phyloP scores from a whole-genome alignment of 2,113 vertebrate genomes.

The Macroglossus sobrinus region DNA sequence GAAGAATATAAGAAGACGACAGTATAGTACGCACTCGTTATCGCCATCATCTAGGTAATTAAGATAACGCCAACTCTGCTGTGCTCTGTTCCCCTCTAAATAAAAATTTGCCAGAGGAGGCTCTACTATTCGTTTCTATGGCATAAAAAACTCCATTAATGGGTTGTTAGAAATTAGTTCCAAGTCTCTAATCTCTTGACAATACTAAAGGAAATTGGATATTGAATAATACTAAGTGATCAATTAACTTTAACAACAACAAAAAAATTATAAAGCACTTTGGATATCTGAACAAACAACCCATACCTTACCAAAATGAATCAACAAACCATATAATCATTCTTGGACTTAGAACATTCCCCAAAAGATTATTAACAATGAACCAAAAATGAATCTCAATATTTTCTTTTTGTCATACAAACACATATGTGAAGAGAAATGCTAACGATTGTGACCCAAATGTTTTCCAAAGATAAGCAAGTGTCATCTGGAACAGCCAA shows the following conservation, averaged over 20 bases:
- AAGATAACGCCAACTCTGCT: background rate
- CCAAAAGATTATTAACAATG: slow-evolving; percentile 11
- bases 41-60: background rate
- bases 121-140: background rate
- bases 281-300: background rate
- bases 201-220: slow-evolving; percentile 12
- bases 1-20: background rate
- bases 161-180: background rate
- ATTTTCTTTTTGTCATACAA: background rate
- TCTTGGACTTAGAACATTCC: background rate
- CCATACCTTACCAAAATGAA: background rate
- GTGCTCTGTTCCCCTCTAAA: background rate
- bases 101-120: background rate
- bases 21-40: background rate
- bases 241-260: background rate
- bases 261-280: background rate
- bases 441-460: background rate
- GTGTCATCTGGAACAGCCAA: background rate
- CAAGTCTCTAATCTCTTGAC: slow-evolving; percentile 12
- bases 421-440: background rate
- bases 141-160: background rate
- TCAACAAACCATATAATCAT: background rate
- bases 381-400: background rate
- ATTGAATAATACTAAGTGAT: slow-evolving; percentile 12
- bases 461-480: background rate